Conservation (phyloP, 92 coral and sea anemone species). For the Porites divaricata region DNA sequence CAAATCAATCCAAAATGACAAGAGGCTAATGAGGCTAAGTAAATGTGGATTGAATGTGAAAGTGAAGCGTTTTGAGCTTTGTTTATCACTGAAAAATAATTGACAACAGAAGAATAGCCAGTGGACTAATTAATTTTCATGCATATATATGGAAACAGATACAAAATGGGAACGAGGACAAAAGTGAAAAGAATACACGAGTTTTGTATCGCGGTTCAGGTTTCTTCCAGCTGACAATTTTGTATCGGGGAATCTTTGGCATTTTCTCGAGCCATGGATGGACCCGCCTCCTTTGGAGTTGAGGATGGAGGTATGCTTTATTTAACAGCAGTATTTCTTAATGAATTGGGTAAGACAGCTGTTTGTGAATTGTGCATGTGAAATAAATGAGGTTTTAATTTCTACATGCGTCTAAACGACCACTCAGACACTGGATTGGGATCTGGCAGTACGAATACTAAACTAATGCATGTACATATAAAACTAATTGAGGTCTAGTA, state of each 20-base stretch:
- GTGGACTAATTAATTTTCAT: not conserved
- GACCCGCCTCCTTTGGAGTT: constrained; percentile 30
- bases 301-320: constrained; percentile 41
- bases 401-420: too few relatives aligned
- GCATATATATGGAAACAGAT: not conserved
- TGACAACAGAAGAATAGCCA: not conserved
- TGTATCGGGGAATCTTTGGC: constrained; percentile 20
- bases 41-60: too few relatives aligned
- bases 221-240: constrained; percentile 10
- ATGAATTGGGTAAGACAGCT: not conserved
- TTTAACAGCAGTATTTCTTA: not conserved
- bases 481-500: too few relatives aligned
- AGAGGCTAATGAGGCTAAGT: too few relatives aligned
- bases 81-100: not conserved
- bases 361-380: too few relatives aligned
- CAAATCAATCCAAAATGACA: constrained; percentile 1
- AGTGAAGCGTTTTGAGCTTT: not conserved
- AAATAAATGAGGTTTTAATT: too few relatives aligned
- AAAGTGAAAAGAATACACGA: constrained; percentile 12
- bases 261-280: constrained; percentile 38
- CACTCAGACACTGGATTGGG: too few relatives aligned
- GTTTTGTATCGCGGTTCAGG: not conserved
- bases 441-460: too few relatives aligned
- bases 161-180: not conserved
- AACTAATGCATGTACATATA: too few relatives aligned